Base-by-base conservation (phyloP, 2,888 invertebrate genomes). In the Crematogaster levior region DNA sequence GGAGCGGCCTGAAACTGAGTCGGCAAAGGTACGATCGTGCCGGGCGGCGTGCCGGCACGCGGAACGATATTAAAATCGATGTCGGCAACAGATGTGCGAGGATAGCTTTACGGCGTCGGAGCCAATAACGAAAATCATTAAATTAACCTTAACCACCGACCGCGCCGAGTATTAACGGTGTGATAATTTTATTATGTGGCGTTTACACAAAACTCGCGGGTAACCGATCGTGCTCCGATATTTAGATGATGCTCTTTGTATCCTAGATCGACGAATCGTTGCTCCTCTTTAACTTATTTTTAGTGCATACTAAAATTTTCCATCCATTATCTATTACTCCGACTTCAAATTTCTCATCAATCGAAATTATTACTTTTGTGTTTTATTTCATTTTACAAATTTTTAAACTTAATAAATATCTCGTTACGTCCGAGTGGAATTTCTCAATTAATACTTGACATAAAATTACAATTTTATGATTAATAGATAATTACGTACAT, bases 71-170 rank as follows among this genome's bases (percentile, higher is more conserved):
- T 92, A 93, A 93, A 93, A 93, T 93, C 93, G 92, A 93, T 92
- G 92, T 84, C 86, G 93, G 93, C 92, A 93, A 93, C 93, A 93
- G 93, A 93, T 93, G 93, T 92, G 91, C 90, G 83, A 79, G 85
- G 93, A 93, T 93, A 93, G 93, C 90, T 93, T 93, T 93, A 93
- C 91, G 92, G 86, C 70, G 84, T 82, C 77, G 85, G 87, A 90
- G 87, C 93, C 93, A 93, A 93, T 93, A 93, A 93, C 92, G 93
- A 92, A 93, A 93, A 93, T 93, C 93, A 93, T 93, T 93, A 93
- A 93, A 93, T 93, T 93, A 93, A 89, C 91, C 85, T 90, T 91
- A 92, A 91, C 91, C 91, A 87, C 90, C 86, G 89, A 88, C 85
- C 87, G 79, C 84, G 84, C 85, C 84, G 80, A 87, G 86, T 93